A percentile compares a stretch with the other conserved stretches of the same genome.
These are phyloP conservation scores for Lepidiolamprologus cunningtoni DNA, from an alignment of 2,113 vertebrate genomes.

Conservation along the genomic window DNA sequence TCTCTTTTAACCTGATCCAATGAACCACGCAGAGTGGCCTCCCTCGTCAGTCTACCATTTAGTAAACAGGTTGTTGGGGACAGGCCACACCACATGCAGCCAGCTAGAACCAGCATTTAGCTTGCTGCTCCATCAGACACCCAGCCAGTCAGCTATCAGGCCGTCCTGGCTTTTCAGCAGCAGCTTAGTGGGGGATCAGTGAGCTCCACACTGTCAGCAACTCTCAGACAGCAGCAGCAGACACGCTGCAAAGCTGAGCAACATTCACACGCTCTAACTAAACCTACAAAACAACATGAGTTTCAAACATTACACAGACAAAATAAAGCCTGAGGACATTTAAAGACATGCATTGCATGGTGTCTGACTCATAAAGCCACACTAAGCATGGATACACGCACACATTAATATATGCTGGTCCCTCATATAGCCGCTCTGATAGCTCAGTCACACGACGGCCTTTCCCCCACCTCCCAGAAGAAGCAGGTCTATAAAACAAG, in stretches of 20 bases:
- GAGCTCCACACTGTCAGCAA: conserved; percentile 56
- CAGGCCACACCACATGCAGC: neutral
- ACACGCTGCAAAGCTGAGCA: neutral
- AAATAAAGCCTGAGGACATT: neutral
- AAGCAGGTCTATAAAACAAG: conserved; percentile 33
- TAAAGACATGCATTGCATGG: neutral
- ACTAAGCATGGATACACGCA: neutral
- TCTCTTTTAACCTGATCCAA: neutral
- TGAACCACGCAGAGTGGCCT: neutral
- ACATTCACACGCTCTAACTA: neutral
- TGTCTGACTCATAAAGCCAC: neutral
- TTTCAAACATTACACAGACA: neutral
- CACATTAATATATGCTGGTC: conserved; percentile 3
- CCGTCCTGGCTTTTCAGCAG: conserved; percentile 24
- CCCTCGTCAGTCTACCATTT: neutral
- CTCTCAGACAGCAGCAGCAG: neutral
- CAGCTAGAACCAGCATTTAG: neutral
- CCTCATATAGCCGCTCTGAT: neutral
- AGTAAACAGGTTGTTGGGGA: neutral
- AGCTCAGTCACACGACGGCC: conserved; percentile 3
- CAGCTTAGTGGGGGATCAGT: conserved; percentile 58
- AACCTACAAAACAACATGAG: neutral
- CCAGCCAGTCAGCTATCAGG: neutral
- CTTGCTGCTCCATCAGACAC: conserved; percentile 8
- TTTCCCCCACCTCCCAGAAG: conserved; percentile 5